Evolutionary conservation across 2,888 invertebrate species (phyloP).

Genomic region (Synanthedon andrenaeformis): DNA sequence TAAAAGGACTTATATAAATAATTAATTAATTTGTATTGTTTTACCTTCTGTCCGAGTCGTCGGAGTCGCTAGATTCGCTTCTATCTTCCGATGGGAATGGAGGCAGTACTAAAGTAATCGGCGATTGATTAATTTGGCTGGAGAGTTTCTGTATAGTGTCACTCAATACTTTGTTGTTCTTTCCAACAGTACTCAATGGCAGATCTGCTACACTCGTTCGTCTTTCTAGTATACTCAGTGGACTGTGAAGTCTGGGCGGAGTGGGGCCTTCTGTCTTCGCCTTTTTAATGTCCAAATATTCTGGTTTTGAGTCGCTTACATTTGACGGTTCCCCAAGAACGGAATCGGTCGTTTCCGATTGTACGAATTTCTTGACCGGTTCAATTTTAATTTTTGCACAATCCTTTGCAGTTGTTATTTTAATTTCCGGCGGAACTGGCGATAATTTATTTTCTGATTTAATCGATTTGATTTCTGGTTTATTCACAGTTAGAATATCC

Average conservation of each 20-base stretch:
- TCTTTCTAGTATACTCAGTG: constrained; percentile 46
- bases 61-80: constrained; percentile 60
- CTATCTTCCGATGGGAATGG: constrained; percentile 47
- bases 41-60: constrained; percentile 60
- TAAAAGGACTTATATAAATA: too few relatives aligned
- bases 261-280: constrained; percentile 40
- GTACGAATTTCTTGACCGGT: constrained; percentile 30
- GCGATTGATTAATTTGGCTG: constrained; percentile 59
- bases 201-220: constrained; percentile 57
- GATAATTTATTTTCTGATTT: constrained; percentile 17
- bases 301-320: constrained; percentile 41
- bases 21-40: background rate
- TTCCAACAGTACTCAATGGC: constrained; percentile 44
- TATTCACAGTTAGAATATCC: constrained; percentile 25
- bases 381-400: constrained; percentile 32
- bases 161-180: constrained; percentile 72
- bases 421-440: constrained; percentile 19
- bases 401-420: constrained; percentile 26
- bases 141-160: constrained; percentile 74
- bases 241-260: constrained; percentile 46
- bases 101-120: constrained; percentile 36
- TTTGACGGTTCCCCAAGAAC: constrained; percentile 56
- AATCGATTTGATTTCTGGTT: constrained; percentile 17
- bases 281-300: constrained; percentile 42
- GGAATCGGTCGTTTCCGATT: constrained; percentile 30